Evolutionary conservation across 2,113 vertebrate species (phyloP).

Genomic region (Anolis sagrei): DNA sequence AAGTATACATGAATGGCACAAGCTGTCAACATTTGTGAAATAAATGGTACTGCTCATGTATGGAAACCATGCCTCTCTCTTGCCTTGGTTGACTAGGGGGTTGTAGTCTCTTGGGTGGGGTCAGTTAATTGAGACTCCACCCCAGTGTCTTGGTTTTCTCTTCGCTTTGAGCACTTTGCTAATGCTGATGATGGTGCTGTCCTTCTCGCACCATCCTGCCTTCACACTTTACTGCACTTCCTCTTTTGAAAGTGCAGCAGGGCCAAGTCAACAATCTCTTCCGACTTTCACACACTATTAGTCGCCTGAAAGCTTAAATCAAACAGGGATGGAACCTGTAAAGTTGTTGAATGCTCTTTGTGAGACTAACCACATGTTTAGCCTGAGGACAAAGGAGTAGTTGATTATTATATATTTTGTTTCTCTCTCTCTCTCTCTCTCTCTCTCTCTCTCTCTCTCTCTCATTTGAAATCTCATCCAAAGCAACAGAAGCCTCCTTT

Average conservation of each 20-base stretch:
- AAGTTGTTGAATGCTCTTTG: conserved; percentile 59
- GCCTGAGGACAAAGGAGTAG: conserved; percentile 65
- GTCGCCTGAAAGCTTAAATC: conserved; percentile 55
- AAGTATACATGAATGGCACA: too few species aligned
- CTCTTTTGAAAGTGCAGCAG: conserved; percentile 33
- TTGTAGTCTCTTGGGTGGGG: background rate
- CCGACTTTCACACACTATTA: conserved; percentile 43
- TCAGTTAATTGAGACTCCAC: background rate
- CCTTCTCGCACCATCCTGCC: background rate
- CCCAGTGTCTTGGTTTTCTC: background rate
- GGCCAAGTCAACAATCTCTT: conserved; percentile 40
- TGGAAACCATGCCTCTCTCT: background rate
- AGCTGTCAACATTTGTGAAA: too few species aligned
- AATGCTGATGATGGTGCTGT: background rate
- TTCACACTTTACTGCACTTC: conserved; percentile 2
- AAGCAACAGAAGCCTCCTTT: conserved; percentile 75
- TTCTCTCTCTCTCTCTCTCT: conserved; percentile 49
- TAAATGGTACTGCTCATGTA: too few species aligned
- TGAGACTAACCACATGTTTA: conserved; percentile 58
- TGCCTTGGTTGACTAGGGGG: background rate
- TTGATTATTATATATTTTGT: conserved; percentile 59
- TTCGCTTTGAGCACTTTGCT: background rate
- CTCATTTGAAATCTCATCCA: conserved; percentile 54
- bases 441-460: conserved; percentile 33
- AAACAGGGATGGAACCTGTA: conserved; percentile 52